Conservation (phyloP, 1,140 invertebrate species). For the Cardiocondyla obscurior region DNA sequence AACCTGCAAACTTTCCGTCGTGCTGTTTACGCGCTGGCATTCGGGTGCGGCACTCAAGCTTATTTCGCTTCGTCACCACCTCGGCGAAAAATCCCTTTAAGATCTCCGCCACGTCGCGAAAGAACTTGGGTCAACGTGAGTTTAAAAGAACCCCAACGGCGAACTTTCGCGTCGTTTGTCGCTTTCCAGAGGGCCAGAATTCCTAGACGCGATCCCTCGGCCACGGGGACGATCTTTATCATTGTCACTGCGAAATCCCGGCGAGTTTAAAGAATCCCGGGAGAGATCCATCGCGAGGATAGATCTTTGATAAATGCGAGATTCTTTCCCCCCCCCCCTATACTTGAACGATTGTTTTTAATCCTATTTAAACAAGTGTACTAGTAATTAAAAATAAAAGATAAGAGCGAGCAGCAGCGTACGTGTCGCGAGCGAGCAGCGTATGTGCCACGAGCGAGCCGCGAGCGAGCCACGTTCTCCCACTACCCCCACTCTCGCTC, state of each 20-base stretch:
- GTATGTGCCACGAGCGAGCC: too few relatives aligned
- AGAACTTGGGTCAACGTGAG: slow-evolving; percentile 1
- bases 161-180: slow-evolving; percentile 34
- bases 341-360: not conserved
- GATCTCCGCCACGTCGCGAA: not conserved
- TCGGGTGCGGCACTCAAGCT: not conserved
- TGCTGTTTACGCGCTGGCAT: slow-evolving; percentile 11
- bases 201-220: slow-evolving; percentile 6
- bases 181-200: slow-evolving; percentile 19
- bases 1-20: not conserved
- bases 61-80: slow-evolving; percentile 18
- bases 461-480: too few relatives aligned
- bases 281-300: not conserved
- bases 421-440: too few relatives aligned
- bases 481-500: too few relatives aligned
- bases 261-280: not conserved
- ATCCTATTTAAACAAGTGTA: too few relatives aligned
- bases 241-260: slow-evolving; percentile 24
- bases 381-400: too few relatives aligned
- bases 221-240: slow-evolving; percentile 8
- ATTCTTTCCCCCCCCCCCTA: too few relatives aligned
- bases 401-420: too few relatives aligned
- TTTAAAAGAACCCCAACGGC: not conserved
- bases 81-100: slow-evolving; percentile 16
- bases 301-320: slow-evolving; percentile 9